Base-by-base conservation (phyloP, 1,140 invertebrate species). In the Zophobas atratus region DNA sequence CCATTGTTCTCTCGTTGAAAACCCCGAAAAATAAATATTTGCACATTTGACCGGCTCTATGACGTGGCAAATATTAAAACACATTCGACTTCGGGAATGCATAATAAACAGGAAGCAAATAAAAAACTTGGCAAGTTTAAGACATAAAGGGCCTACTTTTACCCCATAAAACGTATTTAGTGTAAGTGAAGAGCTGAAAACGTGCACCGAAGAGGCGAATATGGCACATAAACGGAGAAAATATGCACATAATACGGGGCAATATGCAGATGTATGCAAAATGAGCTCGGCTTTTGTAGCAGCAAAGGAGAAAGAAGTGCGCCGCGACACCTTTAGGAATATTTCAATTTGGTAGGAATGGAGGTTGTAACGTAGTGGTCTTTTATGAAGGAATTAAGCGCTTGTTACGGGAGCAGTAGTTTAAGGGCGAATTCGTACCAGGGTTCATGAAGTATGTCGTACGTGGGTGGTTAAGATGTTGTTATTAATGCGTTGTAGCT, bases 231-330 rank as follows among this genome's bases (percentile, higher is more conserved):
- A 63, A 39, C 6, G 33, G n/a, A 6, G n/a, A 43, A 67, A 67
- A 67, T 67, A 67, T 67, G 60, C 60, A 67, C 60, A 67, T 67
- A 67, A 67, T 67, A 67, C 39, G 60, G 4, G 33, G 60, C 38
- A 67, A 67, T 67, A 67, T 67, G 60, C 60, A 67, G 60, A 67
- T 67, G 8, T 67, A 67, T 67, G 60, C 20, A 67, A 67, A 67
- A 67, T 67, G 41, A 67, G 39, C 39, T 32, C 8, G 39, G 20
- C 20, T 39, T 67, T 67, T 67, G 60, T 67, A 32, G 56, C 2
- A 20, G 8, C 33, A 43, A 43, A 6, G 39, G 60, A 33, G 20
- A 43, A 67, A 67, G 38, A 63, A 67, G 2, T 67, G 39, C 33
- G 33, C 32, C n/a, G 41, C 39, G 60, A 46, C 60, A 67, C 60